Evolutionary conservation across 2,797 vertebrate species (phyloP).

Genomic region (Prionace glauca): DNA sequence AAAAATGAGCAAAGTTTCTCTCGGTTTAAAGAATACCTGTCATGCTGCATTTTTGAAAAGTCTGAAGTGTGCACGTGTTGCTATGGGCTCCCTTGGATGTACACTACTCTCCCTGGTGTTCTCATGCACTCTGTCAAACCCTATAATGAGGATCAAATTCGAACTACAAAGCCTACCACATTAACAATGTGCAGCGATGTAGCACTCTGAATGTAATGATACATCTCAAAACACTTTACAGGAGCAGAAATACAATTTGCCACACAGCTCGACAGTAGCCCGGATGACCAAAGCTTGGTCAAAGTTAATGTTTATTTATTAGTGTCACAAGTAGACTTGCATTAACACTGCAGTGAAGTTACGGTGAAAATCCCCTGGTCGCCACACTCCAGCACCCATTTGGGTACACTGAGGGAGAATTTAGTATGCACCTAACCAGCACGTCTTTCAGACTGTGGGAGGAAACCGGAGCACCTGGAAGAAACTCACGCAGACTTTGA

Average conservation of each 20-base stretch:
- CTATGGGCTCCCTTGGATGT: constrained; percentile 47
- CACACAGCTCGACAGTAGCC: too few species aligned
- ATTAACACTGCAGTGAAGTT: too few species aligned
- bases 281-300: too few species aligned
- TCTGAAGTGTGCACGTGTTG: constrained; percentile 45
- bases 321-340: too few species aligned
- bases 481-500: too few species aligned
- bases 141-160: not conserved
- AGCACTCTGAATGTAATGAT: not conserved
- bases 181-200: not conserved
- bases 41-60: constrained; percentile 46
- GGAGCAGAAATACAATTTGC: not conserved
- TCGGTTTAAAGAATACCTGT: constrained; percentile 34
- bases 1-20: constrained; percentile 27
- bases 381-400: too few species aligned
- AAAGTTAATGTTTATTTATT: too few species aligned
- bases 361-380: too few species aligned
- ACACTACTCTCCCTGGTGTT: not conserved
- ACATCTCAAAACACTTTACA: not conserved
- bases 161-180: not conserved
- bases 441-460: too few species aligned
- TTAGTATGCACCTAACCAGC: too few species aligned
- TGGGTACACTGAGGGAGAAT: too few species aligned
- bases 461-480: too few species aligned
- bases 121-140: not conserved